Percentiles rank a stretch among this genome's conserved stretches.
These are phyloP conservation scores for Anastrepha obliqua DNA, from an alignment of 1,140 invertebrate genomes.

Conservation along the genomic window DNA sequence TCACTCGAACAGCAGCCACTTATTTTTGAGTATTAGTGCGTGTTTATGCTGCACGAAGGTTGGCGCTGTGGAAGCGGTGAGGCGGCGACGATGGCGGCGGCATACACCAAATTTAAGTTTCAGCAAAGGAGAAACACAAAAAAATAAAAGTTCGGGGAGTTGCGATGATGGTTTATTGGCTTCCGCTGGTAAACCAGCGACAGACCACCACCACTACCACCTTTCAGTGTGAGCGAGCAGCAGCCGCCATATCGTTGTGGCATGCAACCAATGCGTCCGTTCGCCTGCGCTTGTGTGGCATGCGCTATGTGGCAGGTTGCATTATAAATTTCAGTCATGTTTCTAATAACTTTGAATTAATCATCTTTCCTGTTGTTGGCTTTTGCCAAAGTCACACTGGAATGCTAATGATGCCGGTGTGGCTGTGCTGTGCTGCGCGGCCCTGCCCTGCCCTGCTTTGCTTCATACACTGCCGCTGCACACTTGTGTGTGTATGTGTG, in stretches of 20 bases:
- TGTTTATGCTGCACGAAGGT: too few species aligned
- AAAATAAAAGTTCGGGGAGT: neutral
- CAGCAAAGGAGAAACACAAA: neutral
- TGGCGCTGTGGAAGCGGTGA: neutral
- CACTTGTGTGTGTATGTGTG: neutral
- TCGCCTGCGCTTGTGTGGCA: conserved; percentile 23
- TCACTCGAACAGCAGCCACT: conserved; percentile 20
- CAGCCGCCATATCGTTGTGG: neutral
- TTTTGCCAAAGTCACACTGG: conserved; percentile 53
- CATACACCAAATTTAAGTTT: neutral
- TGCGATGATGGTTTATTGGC: conserved; percentile 40
- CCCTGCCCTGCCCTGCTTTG: neutral
- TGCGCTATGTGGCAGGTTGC: conserved; percentile 49
- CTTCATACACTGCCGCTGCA: neutral
- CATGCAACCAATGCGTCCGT: conserved; percentile 25
- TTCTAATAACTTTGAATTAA: conserved; percentile 74
- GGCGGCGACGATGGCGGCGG: neutral
- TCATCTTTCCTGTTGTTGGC: conserved; percentile 64
- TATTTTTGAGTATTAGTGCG: neutral
- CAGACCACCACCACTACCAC: neutral
- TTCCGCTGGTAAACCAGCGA: conserved; percentile 26
- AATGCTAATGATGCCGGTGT: conserved; percentile 50
- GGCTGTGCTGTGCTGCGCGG: neutral
- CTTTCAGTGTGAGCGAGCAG: neutral
- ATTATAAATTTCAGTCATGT: conserved; percentile 74